These are phyloP conservation scores for Poeciliopsis turrubarensis DNA, from an alignment of 2,113 vertebrate genomes.

Conservation along the genomic window DNA sequence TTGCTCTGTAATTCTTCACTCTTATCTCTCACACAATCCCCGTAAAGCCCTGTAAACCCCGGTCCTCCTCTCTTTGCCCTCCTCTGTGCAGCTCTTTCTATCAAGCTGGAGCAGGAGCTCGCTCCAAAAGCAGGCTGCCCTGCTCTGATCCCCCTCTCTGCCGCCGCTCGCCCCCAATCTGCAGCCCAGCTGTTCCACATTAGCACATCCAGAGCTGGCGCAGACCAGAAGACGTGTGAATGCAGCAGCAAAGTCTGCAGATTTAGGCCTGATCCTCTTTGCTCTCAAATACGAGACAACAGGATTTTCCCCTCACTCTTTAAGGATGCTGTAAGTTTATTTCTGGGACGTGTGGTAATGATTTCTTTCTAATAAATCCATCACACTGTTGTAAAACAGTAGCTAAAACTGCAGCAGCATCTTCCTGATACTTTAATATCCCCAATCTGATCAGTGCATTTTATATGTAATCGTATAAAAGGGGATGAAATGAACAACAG, in stretches of 20 bases:
- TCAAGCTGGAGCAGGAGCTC: slow-evolving; percentile 66
- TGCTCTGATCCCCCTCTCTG: slow-evolving; percentile 65
- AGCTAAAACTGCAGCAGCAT: background rate
- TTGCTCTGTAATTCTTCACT: slow-evolving; percentile 42
- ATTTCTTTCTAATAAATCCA: slow-evolving; percentile 38
- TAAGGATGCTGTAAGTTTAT: slow-evolving; percentile 21
- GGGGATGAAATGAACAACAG: too few relatives aligned
- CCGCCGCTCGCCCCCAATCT: slow-evolving; percentile 60
- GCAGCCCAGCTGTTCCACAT: slow-evolving; percentile 79
- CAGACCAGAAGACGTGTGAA: slow-evolving; percentile 58
- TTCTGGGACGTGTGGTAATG: slow-evolving; percentile 23
- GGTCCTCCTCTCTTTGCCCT: slow-evolving; percentile 17
- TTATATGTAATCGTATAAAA: too few relatives aligned
- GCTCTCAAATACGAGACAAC: slow-evolving; percentile 41
- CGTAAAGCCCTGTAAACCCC: slow-evolving; percentile 24
- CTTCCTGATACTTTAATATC: background rate
- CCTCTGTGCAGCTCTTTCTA: slow-evolving; percentile 35
- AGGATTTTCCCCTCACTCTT: slow-evolving; percentile 37
- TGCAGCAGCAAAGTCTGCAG: slow-evolving; percentile 36
- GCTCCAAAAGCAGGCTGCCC: slow-evolving; percentile 48
- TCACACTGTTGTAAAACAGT: background rate
- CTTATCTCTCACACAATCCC: slow-evolving; percentile 40
- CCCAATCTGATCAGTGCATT: background rate
- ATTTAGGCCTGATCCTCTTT: slow-evolving; percentile 33
- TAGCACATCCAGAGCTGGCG: slow-evolving; percentile 68